A percentile compares a stretch with the other conserved stretches of the same genome.
Conservation (phyloP, 1,140 invertebrate genomes). For the Trichonephila inaurata region DNA sequence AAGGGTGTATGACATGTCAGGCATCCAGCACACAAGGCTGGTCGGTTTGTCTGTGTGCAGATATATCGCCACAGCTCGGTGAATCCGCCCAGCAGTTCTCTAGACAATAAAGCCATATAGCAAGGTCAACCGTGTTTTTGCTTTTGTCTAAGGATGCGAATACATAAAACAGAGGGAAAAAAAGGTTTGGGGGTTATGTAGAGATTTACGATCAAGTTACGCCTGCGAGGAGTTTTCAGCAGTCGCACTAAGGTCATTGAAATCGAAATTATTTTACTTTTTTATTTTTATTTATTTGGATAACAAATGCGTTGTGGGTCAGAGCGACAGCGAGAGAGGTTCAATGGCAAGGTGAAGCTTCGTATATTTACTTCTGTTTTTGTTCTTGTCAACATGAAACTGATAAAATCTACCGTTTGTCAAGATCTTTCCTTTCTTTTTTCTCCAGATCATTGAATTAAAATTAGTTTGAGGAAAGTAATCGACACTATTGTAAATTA, state of each 20-base stretch:
- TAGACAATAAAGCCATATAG: constrained; percentile 44
- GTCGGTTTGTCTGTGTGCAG: constrained; percentile 34
- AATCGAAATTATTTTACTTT: constrained; percentile 53
- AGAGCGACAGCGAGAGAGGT: constrained; percentile 40
- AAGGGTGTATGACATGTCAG: constrained; percentile 65
- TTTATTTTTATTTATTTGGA: constrained; percentile 34
- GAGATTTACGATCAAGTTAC: constrained; percentile 62
- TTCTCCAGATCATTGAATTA: background rate
- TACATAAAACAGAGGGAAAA: constrained; percentile 25
- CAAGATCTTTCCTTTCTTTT: background rate
- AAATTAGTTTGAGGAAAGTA: background rate
- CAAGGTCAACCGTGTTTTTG: constrained; percentile 59
- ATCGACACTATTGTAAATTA: background rate
- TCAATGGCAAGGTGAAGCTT: constrained; percentile 40
- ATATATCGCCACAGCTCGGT: constrained; percentile 51
- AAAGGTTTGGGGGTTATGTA: constrained; percentile 54
- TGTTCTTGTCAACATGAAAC: background rate
- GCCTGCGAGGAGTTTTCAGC: constrained; percentile 45
- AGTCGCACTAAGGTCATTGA: constrained; percentile 66
- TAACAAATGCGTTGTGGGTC: constrained; percentile 46
- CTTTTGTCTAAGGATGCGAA: constrained; percentile 55
- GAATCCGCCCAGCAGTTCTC: constrained; percentile 35
- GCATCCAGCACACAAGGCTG: constrained; percentile 47
- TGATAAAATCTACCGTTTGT: background rate
- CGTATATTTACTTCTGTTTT: background rate